A percentile compares a stretch with the other conserved stretches of the same genome.
Evolutionary conservation across 2,113 vertebrate genomes (phyloP).

Genomic region (Seriola quinqueradiata): DNA sequence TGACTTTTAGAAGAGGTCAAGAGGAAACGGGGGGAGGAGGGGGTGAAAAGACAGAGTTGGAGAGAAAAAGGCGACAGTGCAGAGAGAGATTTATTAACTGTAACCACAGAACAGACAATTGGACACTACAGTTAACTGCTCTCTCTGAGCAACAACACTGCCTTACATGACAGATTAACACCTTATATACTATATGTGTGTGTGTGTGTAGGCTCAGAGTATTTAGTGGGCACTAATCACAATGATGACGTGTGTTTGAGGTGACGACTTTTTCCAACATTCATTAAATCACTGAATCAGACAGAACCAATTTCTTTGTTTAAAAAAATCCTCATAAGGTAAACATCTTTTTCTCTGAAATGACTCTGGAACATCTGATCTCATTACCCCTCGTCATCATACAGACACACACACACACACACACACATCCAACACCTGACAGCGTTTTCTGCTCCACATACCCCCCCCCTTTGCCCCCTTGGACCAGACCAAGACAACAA

Average conservation of each 20-base stretch:
- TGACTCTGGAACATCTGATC: conserved; percentile 56
- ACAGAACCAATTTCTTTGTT: neutral
- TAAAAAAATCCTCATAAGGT: conserved; percentile 5
- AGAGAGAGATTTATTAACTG: conserved; percentile 78
- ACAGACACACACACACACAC: neutral
- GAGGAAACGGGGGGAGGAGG: conserved; percentile 57
- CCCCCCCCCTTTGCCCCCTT: neutral
- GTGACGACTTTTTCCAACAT: conserved; percentile 52
- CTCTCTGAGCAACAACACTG: conserved; percentile 52
- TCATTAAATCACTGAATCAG: conserved; percentile 31
- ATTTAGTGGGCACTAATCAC: conserved; percentile 32
- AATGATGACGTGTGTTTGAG: conserved; percentile 52
- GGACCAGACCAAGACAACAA: conserved; percentile 53
- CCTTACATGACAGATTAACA: conserved; percentile 73
- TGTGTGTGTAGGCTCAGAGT: conserved; percentile 11
- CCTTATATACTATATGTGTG: conserved; percentile 22
- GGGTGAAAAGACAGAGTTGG: conserved; percentile 50
- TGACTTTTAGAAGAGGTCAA: conserved; percentile 65
- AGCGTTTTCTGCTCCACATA: conserved; percentile 22
- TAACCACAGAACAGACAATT: conserved; percentile 73
- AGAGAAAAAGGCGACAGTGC: conserved; percentile 32
- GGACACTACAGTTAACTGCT: conserved; percentile 69
- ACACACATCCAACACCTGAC: conserved; percentile 52
- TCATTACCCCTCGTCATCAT: conserved; percentile 35
- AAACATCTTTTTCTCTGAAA: conserved; percentile 33